phyloP scores from a whole-genome alignment of 1,140 invertebrate species.

The Listronotus oregonensis region DNA sequence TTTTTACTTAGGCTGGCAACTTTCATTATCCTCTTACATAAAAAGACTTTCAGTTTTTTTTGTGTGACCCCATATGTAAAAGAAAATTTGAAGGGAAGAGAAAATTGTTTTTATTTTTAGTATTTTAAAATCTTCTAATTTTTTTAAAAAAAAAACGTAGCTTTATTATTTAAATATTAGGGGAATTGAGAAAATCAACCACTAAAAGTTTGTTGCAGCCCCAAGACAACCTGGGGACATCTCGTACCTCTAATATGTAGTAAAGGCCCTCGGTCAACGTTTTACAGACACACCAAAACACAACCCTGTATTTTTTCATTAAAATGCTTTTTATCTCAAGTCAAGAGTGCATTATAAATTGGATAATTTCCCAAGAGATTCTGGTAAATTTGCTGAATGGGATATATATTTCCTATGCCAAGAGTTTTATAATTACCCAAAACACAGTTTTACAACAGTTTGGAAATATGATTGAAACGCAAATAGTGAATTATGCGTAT shows the following conservation, averaged over 20 bases:
- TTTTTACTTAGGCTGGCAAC: too few species aligned
- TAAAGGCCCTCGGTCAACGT: slow-evolving; percentile 67
- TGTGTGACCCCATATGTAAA: too few species aligned
- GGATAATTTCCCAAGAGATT: slow-evolving; percentile 50
- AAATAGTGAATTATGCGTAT: slow-evolving; percentile 67
- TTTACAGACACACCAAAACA: slow-evolving; percentile 68
- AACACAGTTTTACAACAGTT: slow-evolving; percentile 73
- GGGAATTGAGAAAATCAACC: slow-evolving; percentile 69
- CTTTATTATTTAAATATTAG: too few species aligned
- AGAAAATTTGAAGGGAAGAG: too few species aligned
- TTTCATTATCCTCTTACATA: too few species aligned
- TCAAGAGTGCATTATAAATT: slow-evolving; percentile 59
- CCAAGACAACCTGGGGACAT: slow-evolving; percentile 75
- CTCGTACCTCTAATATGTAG: slow-evolving; percentile 72
- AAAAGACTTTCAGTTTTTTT: too few species aligned
- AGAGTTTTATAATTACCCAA: slow-evolving; percentile 66
- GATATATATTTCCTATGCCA: slow-evolving; percentile 78
- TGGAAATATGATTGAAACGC: slow-evolving; percentile 74
- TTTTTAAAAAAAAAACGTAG: too few species aligned
- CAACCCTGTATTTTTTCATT: slow-evolving; percentile 67
- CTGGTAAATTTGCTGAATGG: slow-evolving; percentile 63
- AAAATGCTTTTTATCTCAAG: slow-evolving; percentile 73
- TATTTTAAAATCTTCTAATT: too few species aligned
- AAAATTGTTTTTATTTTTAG: too few species aligned
- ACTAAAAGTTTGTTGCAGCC: slow-evolving; percentile 70